Conservation (phyloP, 2,113 vertebrate species). For the Eptesicus fuscus region DNA sequence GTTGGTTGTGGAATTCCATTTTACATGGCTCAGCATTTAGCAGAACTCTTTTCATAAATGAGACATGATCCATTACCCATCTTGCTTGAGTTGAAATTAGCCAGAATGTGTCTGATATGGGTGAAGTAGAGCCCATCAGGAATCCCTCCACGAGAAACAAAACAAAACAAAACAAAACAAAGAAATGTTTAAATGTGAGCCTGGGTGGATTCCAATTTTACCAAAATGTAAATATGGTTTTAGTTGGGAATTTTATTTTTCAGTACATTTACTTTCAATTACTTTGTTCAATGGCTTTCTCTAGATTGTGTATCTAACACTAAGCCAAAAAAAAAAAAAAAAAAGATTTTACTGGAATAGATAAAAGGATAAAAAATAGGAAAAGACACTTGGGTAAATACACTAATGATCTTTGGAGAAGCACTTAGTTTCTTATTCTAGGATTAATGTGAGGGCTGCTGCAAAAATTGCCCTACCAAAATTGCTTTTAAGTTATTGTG, state of each 20-base stretch:
- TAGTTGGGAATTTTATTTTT: conserved; percentile 64
- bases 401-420: neutral
- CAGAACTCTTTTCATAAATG: neutral
- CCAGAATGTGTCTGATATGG: neutral
- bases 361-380: conserved; percentile 16
- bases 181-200: conserved; percentile 36
- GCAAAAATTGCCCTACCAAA: neutral
- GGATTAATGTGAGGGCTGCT: neutral
- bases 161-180: conserved; percentile 34
- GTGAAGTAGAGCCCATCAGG: neutral
- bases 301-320: conserved; percentile 40
- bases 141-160: conserved; percentile 33
- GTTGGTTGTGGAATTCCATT: neutral
- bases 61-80: neutral
- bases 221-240: conserved; percentile 66
- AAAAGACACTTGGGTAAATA: neutral
- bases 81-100: conserved; percentile 20
- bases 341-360: conserved; percentile 2
- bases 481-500: neutral
- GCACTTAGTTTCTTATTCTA: neutral
- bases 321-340: neutral
- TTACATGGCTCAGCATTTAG: neutral
- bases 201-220: conserved; percentile 60
- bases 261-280: conserved; percentile 70
- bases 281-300: conserved; percentile 59